Conservation (phyloP, 92 coral and sea anemone species). For the Phenganax stokvisi region DNA sequence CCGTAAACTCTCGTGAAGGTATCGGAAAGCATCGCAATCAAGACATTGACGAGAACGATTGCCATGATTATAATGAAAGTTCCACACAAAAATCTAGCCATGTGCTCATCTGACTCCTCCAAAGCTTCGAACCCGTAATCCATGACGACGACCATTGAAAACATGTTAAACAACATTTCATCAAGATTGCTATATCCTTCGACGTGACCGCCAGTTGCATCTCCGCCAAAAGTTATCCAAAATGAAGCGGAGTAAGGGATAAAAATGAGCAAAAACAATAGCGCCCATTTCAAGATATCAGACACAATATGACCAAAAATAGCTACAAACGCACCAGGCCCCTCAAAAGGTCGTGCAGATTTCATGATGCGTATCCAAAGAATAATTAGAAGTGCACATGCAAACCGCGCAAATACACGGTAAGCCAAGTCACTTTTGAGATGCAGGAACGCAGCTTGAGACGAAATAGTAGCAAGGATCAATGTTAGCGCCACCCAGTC, state of each 20-base stretch:
- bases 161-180: constrained; percentile 83
- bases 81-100: constrained; percentile 93
- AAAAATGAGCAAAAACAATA: constrained; percentile 70
- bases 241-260: constrained; percentile 97
- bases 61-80: constrained; percentile 89
- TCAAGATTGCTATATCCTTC: constrained; percentile 65
- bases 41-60: constrained; percentile 74
- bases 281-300: constrained; percentile 75
- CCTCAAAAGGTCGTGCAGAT: constrained; percentile 85
- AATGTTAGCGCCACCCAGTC: constrained; percentile 36
- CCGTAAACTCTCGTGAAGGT: constrained; percentile 95
- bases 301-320: constrained; percentile 77
- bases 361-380: constrained; percentile 89
- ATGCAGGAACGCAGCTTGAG: constrained; percentile 51
- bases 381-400: constrained; percentile 71
- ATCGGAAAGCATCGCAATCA: constrained; percentile 93
- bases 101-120: constrained; percentile 62
- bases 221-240: constrained; percentile 86
- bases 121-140: constrained; percentile 83
- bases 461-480: constrained; percentile 26
- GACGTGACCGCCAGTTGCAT: constrained; percentile 50
- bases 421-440: constrained; percentile 33
- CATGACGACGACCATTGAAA: constrained; percentile 90
- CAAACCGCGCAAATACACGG: constrained; percentile 56
- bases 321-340: constrained; percentile 89